Conservation (phyloP, 1,140 invertebrate genomes). For the Hylaeus anthracinus region DNA sequence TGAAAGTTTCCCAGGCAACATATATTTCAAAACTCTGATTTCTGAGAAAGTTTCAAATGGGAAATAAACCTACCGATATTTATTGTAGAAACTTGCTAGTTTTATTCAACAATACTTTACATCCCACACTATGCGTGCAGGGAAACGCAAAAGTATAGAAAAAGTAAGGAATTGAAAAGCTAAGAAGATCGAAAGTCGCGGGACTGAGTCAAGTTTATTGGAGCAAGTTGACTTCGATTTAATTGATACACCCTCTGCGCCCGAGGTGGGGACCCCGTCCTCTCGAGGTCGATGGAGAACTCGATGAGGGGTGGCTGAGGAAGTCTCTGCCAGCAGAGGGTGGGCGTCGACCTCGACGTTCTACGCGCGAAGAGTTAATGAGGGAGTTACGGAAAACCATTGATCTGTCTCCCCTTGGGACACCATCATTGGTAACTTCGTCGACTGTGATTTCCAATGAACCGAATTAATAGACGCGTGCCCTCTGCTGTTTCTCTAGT, state of each 20-base stretch:
- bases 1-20: too few relatives aligned
- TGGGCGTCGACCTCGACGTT: constrained; percentile 23
- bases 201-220: constrained; percentile 50
- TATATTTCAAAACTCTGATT: too few relatives aligned
- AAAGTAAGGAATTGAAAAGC: constrained; percentile 20
- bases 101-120: too few relatives aligned
- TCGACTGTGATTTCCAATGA: neutral
- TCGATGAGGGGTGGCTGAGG: neutral
- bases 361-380: neutral
- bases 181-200: constrained; percentile 52
- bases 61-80: too few relatives aligned
- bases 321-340: neutral
- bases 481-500: neutral
- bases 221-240: constrained; percentile 66
- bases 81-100: too few relatives aligned
- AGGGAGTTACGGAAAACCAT: constrained; percentile 1
- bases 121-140: too few relatives aligned
- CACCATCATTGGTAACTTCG: neutral
- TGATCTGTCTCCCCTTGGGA: neutral
- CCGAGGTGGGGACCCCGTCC: neutral
- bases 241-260: constrained; percentile 55
- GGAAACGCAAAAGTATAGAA: too few relatives aligned
- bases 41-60: too few relatives aligned
- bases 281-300: constrained; percentile 7
- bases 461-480: neutral